These are phyloP conservation scores for Nephrotoma appendiculata DNA, from an alignment of 2,888 invertebrate genomes.

Conservation along the genomic window DNA sequence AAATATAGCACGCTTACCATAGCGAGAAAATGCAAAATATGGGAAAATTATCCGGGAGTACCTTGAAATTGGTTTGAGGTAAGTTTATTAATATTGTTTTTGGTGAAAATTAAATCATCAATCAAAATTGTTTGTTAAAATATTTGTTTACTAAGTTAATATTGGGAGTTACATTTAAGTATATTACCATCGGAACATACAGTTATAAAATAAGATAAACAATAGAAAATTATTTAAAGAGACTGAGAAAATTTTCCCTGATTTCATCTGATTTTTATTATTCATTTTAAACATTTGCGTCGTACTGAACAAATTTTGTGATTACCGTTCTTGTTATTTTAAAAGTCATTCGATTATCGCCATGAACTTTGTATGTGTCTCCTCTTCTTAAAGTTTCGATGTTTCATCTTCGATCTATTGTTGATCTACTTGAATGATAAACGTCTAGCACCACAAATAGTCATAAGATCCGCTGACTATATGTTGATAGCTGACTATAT, in stretches of 20 bases:
- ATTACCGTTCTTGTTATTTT: no score
- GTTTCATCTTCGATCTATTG: no score
- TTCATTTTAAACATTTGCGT: no score
- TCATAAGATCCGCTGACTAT: no score
- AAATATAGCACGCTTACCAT: background rate
- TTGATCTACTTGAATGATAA: no score
- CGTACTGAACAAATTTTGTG: no score
- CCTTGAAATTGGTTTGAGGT: background rate
- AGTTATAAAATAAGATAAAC: background rate
- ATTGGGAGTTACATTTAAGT: background rate
- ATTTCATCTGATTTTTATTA: no score
- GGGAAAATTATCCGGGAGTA: background rate
- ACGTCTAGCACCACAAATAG: no score
- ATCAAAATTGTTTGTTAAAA: background rate
- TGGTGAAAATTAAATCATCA: background rate
- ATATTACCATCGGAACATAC: background rate
- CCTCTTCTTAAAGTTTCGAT: no score
- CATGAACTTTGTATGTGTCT: no score
- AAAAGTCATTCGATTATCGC: no score
- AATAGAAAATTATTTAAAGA: background rate
- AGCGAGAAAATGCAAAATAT: background rate
- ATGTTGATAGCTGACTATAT: no score
- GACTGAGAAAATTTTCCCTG: background rate
- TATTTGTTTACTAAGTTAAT: background rate
- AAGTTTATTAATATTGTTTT: background rate